These are phyloP conservation scores for Cotesia congregata DNA, from an alignment of 2,888 invertebrate genomes.

Conservation along the genomic window DNA sequence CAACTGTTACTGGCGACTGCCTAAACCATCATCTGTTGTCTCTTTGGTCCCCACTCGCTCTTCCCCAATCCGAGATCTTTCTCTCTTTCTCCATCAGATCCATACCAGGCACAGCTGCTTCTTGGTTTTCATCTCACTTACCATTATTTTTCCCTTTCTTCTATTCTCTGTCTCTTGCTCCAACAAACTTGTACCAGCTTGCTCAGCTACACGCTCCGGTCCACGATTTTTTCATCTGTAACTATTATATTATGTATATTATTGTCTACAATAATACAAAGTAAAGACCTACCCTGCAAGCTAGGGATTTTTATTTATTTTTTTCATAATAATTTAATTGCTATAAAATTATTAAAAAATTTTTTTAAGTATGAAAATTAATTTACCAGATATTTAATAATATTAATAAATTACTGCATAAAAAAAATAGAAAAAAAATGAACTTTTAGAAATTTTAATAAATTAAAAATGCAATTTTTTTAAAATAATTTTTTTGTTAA, in stretches of 20 bases:
- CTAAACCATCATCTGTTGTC: not conserved
- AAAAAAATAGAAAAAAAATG: too few relatives aligned
- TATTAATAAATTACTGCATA: too few relatives aligned
- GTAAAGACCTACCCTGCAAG: too few relatives aligned
- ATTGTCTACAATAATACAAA: not conserved
- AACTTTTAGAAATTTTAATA: too few relatives aligned
- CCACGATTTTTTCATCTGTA: not conserved
- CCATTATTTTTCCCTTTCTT: not conserved
- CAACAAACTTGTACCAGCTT: not conserved
- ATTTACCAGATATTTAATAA: too few relatives aligned
- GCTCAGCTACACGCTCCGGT: not conserved
- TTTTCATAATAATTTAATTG: too few relatives aligned
- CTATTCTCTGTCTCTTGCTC: not conserved
- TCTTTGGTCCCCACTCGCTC: not conserved
- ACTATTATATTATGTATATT: not conserved
- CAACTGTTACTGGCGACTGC: not conserved
- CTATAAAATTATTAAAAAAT: too few relatives aligned
- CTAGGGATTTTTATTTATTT: too few relatives aligned
- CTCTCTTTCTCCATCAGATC: not conserved
- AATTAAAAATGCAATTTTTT: too few relatives aligned
- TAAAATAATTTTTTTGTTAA: too few relatives aligned
- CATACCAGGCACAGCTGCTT: constrained; percentile 1
- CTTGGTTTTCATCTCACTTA: not conserved
- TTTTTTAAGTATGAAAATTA: too few relatives aligned
- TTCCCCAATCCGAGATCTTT: not conserved